Evolutionary conservation across 2,113 vertebrate genomes (phyloP), one percentile per base, ranked within the genome.

Genomic region (Seriola aureovittata): DNA sequence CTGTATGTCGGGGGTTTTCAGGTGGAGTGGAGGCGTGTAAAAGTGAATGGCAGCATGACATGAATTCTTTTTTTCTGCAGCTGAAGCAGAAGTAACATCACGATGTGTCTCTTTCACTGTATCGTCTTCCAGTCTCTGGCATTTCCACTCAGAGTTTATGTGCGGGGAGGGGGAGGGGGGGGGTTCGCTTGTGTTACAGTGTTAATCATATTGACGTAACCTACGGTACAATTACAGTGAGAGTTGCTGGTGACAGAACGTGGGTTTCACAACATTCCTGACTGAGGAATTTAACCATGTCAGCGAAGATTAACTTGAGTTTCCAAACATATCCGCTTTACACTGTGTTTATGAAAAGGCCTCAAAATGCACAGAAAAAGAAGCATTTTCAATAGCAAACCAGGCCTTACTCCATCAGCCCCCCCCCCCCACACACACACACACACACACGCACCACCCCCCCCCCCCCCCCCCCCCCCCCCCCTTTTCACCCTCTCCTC

Each of bases 331-430:
- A 55, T 25, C 10, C 12, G 32, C 13, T 38, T 17, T 62, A 3
- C 32, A 17, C 10, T n/a, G 17, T 52, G 21, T 57, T 58, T 34
- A 8, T 4, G 38, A 72, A 65, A 75, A 46, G 19, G 36, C 17
- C 4, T 23, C 9, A 54, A 46, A 77, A 85, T 5, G 3, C 11
- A 60, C 16, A 44, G 17, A 32, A 71, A 21, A 63, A 71, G 8
- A 40, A 60, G 9, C 0, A 23, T 81, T 81, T 82, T 65, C 36
- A 57, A 58, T 14, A 14, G 38, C 63, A 59, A 76, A 73, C 19
- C 34, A 60, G 50, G 29, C 34, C 76, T 17, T 29, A 69, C 23
- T 46, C 48, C 14, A 8, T 42, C 40, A n/a, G 52, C 44, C 75
- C 55, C 60, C 29, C 70, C 60, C 21, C 67, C 59, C 19, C n/a